A percentile compares a stretch with the other conserved stretches of the same genome.
phyloP scores from a whole-genome alignment of 2,113 vertebrate genomes.

The Xenus cinereus region DNA sequence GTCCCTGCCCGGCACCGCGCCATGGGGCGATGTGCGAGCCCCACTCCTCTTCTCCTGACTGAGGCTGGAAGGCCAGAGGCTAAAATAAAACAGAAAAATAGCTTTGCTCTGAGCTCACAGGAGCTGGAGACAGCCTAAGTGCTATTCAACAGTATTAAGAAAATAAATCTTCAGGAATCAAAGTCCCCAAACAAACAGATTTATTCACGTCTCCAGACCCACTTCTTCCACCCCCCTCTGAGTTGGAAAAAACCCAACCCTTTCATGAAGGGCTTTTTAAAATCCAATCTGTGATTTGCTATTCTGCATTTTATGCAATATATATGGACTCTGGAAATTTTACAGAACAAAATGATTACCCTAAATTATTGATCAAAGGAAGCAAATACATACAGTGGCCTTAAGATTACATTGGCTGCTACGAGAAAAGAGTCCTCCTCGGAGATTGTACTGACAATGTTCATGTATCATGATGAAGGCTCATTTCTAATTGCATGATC shows the following conservation, averaged over 20 bases:
- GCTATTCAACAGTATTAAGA: background rate
- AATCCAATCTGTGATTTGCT: background rate
- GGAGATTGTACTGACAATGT: background rate
- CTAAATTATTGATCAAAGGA: conserved; percentile 49
- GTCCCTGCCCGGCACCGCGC: fast-evolving
- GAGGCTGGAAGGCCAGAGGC: background rate
- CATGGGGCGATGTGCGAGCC: fast-evolving
- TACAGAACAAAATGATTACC: conserved; percentile 42
- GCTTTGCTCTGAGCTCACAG: background rate
- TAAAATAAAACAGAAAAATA: background rate
- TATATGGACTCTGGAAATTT: background rate
- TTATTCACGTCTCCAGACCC: background rate
- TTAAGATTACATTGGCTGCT: background rate
- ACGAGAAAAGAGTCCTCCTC: background rate
- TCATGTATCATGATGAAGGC: background rate
- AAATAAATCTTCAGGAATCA: conserved; percentile 21
- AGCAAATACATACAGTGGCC: background rate
- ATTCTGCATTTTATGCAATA: conserved; percentile 20
- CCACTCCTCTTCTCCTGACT: background rate
- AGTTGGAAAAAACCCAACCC: background rate
- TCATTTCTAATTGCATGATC: background rate
- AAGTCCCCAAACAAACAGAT: background rate
- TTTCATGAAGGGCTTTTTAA: background rate
- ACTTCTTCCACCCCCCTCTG: background rate
- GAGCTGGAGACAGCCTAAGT: background rate